A percentile compares a stretch with the other conserved stretches of the same genome.
These are phyloP conservation scores for Pelusios castaneus DNA, from an alignment of 2,113 vertebrate species.

Conservation along the genomic window DNA sequence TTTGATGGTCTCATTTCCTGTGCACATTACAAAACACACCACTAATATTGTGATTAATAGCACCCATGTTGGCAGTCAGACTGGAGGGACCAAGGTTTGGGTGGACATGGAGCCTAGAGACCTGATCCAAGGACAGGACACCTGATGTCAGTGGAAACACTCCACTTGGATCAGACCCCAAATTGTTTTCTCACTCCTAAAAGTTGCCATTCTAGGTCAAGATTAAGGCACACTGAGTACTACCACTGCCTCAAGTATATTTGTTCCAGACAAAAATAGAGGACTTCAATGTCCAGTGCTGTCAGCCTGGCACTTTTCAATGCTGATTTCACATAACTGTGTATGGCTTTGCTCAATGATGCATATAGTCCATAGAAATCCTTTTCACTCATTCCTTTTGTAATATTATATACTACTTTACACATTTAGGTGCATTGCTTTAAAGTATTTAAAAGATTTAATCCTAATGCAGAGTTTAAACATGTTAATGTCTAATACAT, in stretches of 20 bases:
- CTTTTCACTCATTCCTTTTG: not conserved
- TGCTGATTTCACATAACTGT: not conserved
- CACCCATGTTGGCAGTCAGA: not conserved
- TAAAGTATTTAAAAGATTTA: not conserved
- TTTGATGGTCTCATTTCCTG: not conserved
- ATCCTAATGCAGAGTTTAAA: not conserved
- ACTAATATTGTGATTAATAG: not conserved
- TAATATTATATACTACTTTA: not conserved
- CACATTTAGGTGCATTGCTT: not conserved
- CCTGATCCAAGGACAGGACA: not conserved
- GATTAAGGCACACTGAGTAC: not conserved
- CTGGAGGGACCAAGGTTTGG: not conserved
- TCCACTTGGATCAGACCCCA: conserved; percentile 1
- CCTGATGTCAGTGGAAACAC: not conserved
- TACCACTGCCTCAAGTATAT: not conserved
- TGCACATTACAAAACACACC: not conserved
- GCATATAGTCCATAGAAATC: not conserved
- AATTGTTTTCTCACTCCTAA: not conserved
- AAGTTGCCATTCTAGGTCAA: not conserved
- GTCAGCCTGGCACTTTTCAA: not conserved
- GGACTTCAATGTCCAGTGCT: not conserved
- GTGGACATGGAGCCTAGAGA: not conserved
- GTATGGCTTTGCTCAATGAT: conserved; percentile 12
- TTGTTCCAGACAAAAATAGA: not conserved
- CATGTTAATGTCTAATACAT: conserved; percentile 20